Evolutionary conservation across 2,888 invertebrate genomes (phyloP).

Genomic region (Girardia tigrina): DNA sequence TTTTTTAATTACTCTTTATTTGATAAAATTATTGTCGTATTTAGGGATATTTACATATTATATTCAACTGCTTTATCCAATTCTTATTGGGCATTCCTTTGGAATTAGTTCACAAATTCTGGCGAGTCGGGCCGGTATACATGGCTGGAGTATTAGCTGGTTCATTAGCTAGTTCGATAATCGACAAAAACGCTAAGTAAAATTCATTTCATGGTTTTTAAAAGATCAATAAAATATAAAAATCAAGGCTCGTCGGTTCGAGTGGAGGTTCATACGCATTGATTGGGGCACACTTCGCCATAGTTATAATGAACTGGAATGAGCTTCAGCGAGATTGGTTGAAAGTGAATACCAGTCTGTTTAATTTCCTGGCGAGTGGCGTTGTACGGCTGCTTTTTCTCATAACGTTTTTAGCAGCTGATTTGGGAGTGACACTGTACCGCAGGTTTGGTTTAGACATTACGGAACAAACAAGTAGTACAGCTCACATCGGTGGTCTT

Average conservation of each 20-base stretch:
- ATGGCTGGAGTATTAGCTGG: constrained; percentile 51
- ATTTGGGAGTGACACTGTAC: constrained; percentile 77
- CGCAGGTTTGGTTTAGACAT: constrained; percentile 62
- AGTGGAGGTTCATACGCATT: constrained; percentile 86
- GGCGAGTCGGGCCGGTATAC: constrained; percentile 63
- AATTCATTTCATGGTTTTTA: not conserved
- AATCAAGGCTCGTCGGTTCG: constrained; percentile 67
- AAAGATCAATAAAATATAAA: not conserved
- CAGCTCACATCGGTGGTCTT: constrained; percentile 82
- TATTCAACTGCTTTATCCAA: constrained; percentile 79
- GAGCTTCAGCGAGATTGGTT: constrained; percentile 82
- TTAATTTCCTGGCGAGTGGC: constrained; percentile 40
- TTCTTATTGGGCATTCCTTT: constrained; percentile 78
- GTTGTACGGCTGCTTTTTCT: constrained; percentile 33
- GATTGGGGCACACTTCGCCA: constrained; percentile 78
- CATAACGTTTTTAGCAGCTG: constrained; percentile 52
- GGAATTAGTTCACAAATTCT: constrained; percentile 89
- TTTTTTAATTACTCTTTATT: too few relatives aligned
- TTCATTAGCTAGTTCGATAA: constrained; percentile 52
- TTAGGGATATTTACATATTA: constrained; percentile 60
- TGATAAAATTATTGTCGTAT: too few relatives aligned
- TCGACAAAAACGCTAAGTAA: constrained; percentile 46
- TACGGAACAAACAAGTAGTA: constrained; percentile 54
- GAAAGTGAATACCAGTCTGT: constrained; percentile 40
- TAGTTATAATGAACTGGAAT: constrained; percentile 82